Percentiles rank a stretch among this genome's conserved stretches.
Evolutionary conservation across 2,797 vertebrate genomes (phyloP).

Genomic region (Pipistrellus kuhlii): DNA sequence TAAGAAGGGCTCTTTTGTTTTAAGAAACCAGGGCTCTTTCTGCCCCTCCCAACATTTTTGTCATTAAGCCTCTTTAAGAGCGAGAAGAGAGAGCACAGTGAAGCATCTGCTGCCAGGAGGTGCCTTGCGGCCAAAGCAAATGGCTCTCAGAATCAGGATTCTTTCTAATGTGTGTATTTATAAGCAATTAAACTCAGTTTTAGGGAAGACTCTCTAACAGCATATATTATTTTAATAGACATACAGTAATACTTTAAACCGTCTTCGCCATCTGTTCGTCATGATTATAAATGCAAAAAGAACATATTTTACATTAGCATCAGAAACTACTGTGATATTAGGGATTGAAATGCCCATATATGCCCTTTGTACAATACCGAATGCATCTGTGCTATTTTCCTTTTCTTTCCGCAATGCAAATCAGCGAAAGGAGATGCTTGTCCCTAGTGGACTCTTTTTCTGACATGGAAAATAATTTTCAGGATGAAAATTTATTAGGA

Average conservation of each 20-base stretch:
- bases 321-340: conserved; percentile 88
- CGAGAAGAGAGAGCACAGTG: conserved; percentile 49
- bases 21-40: conserved; percentile 78
- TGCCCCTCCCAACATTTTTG: conserved; percentile 77
- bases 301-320: conserved; percentile 90
- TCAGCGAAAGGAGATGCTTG: conserved; percentile 81
- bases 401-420: conserved; percentile 82
- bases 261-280: conserved; percentile 89
- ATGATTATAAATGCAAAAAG: conserved; percentile 89
- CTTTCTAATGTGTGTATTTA: conserved; percentile 87
- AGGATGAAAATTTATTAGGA: conserved; percentile 84
- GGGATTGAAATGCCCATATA: conserved; percentile 86
- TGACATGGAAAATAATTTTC: conserved; percentile 85
- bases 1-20: conserved; percentile 77
- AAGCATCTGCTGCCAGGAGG: conserved; percentile 84
- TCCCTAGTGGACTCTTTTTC: conserved; percentile 84
- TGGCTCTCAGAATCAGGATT: conserved; percentile 80
- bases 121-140: conserved; percentile 83
- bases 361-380: conserved; percentile 86
- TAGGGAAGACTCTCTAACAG: conserved; percentile 87
- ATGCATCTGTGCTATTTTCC: conserved; percentile 87
- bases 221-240: conserved; percentile 90
- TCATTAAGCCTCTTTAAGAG: conserved; percentile 81
- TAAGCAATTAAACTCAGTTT: conserved; percentile 88
- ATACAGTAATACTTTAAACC: conserved; percentile 89